Evolutionary conservation across 1,140 invertebrate species (phyloP), one percentile per base, ranked within the genome.

Genomic region (Ceratina calcarata): DNA sequence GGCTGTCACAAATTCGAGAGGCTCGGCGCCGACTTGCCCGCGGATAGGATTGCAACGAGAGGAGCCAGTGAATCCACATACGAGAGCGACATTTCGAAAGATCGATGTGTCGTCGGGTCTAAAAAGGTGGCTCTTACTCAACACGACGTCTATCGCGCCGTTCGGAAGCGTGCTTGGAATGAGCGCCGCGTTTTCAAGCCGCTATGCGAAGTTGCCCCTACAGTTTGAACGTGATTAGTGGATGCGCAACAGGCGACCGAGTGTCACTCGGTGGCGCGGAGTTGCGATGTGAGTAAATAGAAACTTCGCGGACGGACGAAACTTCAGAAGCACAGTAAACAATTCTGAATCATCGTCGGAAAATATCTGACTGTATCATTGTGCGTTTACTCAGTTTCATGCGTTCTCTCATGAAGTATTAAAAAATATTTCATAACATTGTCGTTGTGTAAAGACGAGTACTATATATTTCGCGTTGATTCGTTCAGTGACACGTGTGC

Each of bases 41-140:
- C 58, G 45, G 37, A 51, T 70, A 60, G 53, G 65, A 58, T 49
- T 61, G 20, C 70, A 13, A 65, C 16, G 32, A 13, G 16, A n/a
- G 45, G 58, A 32, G 37, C 67, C 37, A 51, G 78, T 76, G 82
- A 80, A 68, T 80, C 27, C 67, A 24, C 64, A 15, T 49, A 12
- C 37, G 51, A 53, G 65, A 68, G 65, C 58, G 79, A 77, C 60
- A 64, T 84, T 76, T 75, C 77, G 72, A 69, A 85, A 84, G 81
- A 83, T 58, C 69, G 64, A 69, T 74, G 69, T 58, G 73, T 76
- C 57, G 82, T 62, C 64, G 65, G 57, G 27, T 69, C 60, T 82
- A 49, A 77, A 85, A 84, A 81, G 55, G 62, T 69, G 32, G 62
- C 64, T 77, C 61, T 85, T 78, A 57, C 83, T 81, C 72, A 77